A percentile compares a stretch with the other conserved stretches of the same genome.
Evolutionary conservation across 1,140 invertebrate species (phyloP).

Genomic region (Brachionus rotundiformis): DNA sequence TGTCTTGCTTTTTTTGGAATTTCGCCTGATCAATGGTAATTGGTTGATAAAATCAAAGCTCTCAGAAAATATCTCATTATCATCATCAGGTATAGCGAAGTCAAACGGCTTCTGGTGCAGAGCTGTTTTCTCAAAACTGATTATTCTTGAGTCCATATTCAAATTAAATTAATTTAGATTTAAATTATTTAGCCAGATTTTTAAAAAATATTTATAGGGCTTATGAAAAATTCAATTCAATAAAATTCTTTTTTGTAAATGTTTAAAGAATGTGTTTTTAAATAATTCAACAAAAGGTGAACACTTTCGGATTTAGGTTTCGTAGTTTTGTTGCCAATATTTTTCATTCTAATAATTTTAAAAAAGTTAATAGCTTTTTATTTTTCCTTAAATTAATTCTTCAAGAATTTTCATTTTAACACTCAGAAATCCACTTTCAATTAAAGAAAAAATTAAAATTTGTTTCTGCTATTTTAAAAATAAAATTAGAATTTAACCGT

Average conservation of each 20-base stretch:
- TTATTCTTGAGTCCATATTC: neutral
- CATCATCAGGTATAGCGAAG: neutral
- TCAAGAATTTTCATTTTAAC: neutral
- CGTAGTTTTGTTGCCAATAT: neutral
- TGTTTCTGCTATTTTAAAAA: neutral
- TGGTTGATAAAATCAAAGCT: constrained; percentile 35
- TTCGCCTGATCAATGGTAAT: constrained; percentile 4
- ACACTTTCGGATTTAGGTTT: neutral
- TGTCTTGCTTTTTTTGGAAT: neutral
- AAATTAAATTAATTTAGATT: neutral
- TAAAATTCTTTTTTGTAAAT: constrained; percentile 15
- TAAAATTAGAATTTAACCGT: neutral
- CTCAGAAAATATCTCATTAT: constrained; percentile 1
- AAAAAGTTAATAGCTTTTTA: neutral
- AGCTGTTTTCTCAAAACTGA: neutral
- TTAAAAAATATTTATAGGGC: neutral
- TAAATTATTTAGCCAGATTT: too few species aligned
- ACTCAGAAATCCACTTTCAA: neutral
- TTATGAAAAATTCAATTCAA: neutral
- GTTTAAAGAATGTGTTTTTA: constrained; percentile 22
- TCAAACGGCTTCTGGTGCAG: neutral
- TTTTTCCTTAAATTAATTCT: constrained; percentile 5
- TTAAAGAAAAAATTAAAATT: too few species aligned
- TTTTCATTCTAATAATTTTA: neutral
- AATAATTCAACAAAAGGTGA: constrained; percentile 43